Base-by-base conservation (phyloP, 2,888 invertebrate genomes). In the Myathropa florea region DNA sequence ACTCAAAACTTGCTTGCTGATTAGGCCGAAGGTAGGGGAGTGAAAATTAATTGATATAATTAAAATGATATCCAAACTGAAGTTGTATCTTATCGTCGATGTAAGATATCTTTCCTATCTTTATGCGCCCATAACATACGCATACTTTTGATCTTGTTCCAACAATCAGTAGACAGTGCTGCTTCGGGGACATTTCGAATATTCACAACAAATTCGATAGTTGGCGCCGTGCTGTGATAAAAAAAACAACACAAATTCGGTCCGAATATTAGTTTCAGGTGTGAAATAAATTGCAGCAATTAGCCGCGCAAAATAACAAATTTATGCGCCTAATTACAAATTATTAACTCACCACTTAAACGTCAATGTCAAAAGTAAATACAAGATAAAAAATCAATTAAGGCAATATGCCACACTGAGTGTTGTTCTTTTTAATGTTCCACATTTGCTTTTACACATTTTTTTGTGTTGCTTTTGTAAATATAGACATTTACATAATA, bases 381-480 rank as follows among this genome's bases (percentile, higher is more conserved):
- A 67, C 12, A 39, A 68, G 84, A 85, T 81, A 85, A 83, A 57
- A 84, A 76, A 61, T 84, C 75, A 67, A 80, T 84, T 84, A 84
- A 75, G 71, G n/a, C 71, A 71, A 36, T 55, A 60, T 61, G 68
- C 55, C 64, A 30, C 46, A 55, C 21, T 21, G 33, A 53, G 3
- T 57, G 30, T 77, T 72, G 23, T 21, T 73, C 7, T 65, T 60
- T 55, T 61, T 55, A 89, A 87, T 89, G 83, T 86, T 88, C 60
- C 36, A 77, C 30, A 55, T 67, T 67, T 53, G 63, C 67, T n/a
- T 59, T 71, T 72, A 75, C 28, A 53, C 55, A 7, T 30, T 6
- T 30, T 30, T 55, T 33, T 28, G 12, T 75, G 53, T 18, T 59
- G n/a, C n/a, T 67, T 4, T 61, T 4, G 46, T 53, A 18, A 57